Evolutionary conservation across 2,888 invertebrate genomes (phyloP).

Genomic region (Drosophila helvetica): DNA sequence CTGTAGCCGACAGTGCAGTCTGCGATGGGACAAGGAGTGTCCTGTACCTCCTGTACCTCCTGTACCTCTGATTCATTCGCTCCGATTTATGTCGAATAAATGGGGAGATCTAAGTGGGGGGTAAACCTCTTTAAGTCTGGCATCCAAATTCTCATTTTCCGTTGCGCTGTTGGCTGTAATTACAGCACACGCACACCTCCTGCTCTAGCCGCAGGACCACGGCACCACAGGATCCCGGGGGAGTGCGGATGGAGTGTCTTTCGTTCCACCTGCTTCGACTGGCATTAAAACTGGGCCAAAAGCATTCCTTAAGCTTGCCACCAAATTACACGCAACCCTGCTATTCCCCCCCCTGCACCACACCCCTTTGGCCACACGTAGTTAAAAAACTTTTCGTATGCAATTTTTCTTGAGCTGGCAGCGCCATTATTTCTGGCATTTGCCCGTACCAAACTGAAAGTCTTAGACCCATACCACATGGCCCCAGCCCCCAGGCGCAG

Average conservation of each 20-base stretch:
- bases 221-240: too few relatives aligned
- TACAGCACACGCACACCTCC: slow-evolving; percentile 34
- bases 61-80: neutral
- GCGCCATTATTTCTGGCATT: slow-evolving; percentile 71
- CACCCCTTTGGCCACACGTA: slow-evolving; percentile 48
- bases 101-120: neutral
- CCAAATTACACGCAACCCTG: slow-evolving; percentile 37
- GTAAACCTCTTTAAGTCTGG: neutral
- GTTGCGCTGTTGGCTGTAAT: slow-evolving; percentile 34
- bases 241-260: slow-evolving; percentile 7
- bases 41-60: too few relatives aligned
- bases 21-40: too few relatives aligned
- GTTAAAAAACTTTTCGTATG: slow-evolving; percentile 72
- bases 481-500: neutral
- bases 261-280: slow-evolving; percentile 34
- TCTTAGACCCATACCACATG: neutral
- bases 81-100: neutral
- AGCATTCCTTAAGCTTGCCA: slow-evolving; percentile 57
- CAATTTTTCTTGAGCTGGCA: slow-evolving; percentile 72
- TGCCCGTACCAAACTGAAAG: slow-evolving; percentile 21
- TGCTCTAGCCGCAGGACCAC: neutral
- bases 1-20: neutral
- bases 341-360: neutral
- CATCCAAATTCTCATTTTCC: slow-evolving; percentile 41
- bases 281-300: slow-evolving; percentile 67